phyloP scores from a whole-genome alignment of 2,113 vertebrate species.

The Tetrax tetrax region DNA sequence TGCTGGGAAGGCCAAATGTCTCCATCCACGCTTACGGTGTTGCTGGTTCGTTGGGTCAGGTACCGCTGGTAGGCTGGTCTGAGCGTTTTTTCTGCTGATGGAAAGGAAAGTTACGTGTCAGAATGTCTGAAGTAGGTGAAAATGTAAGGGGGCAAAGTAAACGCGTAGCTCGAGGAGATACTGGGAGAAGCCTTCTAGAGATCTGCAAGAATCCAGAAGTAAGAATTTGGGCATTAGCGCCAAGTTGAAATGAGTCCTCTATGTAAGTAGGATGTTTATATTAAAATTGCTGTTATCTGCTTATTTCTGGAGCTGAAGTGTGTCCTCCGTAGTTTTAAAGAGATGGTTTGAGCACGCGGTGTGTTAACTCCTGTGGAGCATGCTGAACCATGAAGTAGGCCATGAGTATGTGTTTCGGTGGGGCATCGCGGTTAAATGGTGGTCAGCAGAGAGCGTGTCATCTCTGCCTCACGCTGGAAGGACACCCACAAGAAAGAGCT shows the following conservation, averaged over 20 bases:
- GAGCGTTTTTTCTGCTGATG: constrained; percentile 35
- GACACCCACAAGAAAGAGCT: not conserved
- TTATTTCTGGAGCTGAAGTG: constrained; percentile 21
- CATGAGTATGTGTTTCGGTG: not conserved
- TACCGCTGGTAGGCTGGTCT: constrained; percentile 8
- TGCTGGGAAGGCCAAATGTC: constrained; percentile 49
- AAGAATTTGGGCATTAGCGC: not conserved
- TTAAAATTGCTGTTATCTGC: constrained; percentile 39
- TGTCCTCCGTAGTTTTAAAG: not conserved
- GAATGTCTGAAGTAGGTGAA: not conserved
- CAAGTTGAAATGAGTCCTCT: not conserved
- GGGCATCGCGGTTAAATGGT: not conserved
- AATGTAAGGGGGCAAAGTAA: not conserved
- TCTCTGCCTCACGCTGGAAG: not conserved
- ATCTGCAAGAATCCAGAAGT: constrained; percentile 8
- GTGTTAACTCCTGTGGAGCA: constrained; percentile 6
- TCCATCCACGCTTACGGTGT: not conserved
- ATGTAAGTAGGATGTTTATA: not conserved
- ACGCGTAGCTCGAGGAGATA: not conserved
- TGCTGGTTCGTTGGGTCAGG: constrained; percentile 35
- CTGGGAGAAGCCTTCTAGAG: not conserved
- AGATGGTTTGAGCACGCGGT: not conserved
- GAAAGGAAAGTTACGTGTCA: not conserved
- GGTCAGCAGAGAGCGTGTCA: constrained; percentile 35
- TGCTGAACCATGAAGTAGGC: constrained; percentile 34